Base-by-base conservation (phyloP, 2,113 vertebrate species). In the Cyanocitta stelleri region DNA sequence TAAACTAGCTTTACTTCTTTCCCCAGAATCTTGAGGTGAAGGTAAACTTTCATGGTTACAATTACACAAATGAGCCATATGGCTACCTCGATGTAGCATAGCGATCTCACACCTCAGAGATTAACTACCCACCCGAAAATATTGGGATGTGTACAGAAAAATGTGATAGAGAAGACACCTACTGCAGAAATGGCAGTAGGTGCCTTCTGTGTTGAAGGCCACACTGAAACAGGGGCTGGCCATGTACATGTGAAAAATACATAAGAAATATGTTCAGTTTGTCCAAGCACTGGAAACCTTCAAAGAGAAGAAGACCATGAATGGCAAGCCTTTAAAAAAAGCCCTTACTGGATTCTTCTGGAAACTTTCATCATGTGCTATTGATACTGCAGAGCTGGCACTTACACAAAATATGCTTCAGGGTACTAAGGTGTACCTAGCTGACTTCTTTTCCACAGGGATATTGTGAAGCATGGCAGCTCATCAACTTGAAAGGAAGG, bases 221-320 rank as follows among this genome's bases (percentile, higher is more conserved):
- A 52, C 63, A 21, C 10, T 41, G 52, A 77, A 59, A 63, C 2
- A 43, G 17, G 8, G 37, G 4, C 41, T 84, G 69, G 20, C 16
- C 0, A 0, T 8, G 3, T 35, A 24, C 1, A 1, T 32, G 5
- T 81, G 51, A 77, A 69, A 92, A 90, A 12, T 48, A 59, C 10
- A 24, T 12, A 20, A 27, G 24, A 73, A 88, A 56, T 55, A 59
- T 7, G 35, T 33, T 6, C 19, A 41, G 3, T 16, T 11, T 49
- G 9, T 68, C 18, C 44, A 59, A 63, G 33, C 2, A 2, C 37
- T 39, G 44, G 27, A 81, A 73, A 66, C 21, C 23, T 80, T 66
- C 48, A 59, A 75, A 73, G 3, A 85, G 14, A 51, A 74, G 14
- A 14, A 37, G 35, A 59, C 14, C 3, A 8, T 6, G 27, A 80